These are phyloP conservation scores for Trachymyrmex cornetzi DNA, from an alignment of 1,140 invertebrate genomes.

Conservation along the genomic window DNA sequence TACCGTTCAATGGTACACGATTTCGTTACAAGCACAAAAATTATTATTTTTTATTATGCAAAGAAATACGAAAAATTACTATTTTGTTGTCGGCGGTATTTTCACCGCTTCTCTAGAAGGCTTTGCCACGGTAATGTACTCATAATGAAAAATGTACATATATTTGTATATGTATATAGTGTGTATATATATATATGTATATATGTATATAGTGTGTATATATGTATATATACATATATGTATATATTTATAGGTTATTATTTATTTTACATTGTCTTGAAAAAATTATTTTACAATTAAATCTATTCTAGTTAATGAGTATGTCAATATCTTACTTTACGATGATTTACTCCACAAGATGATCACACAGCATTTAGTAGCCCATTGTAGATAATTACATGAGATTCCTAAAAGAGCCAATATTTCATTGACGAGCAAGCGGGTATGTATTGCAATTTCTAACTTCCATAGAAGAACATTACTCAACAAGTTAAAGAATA, in stretches of 20 bases:
- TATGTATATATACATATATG: neutral
- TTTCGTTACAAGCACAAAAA: too few species aligned
- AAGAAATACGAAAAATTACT: too few species aligned
- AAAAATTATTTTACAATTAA: neutral
- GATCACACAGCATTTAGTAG: neutral
- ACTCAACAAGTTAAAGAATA: neutral
- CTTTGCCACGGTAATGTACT: too few species aligned
- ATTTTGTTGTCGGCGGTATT: too few species aligned
- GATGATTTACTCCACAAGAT: slow-evolving; percentile 25
- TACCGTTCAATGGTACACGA: too few species aligned
- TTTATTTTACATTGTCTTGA: neutral
- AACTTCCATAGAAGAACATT: neutral
- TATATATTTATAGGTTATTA: neutral
- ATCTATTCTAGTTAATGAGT: neutral
- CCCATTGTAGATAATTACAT: slow-evolving; percentile 1
- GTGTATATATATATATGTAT: neutral
- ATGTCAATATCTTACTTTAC: slow-evolving; percentile 29
- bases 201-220: neutral
- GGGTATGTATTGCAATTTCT: neutral
- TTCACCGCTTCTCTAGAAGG: too few species aligned
- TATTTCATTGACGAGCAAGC: neutral
- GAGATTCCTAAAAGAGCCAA: neutral
- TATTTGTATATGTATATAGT: too few species aligned
- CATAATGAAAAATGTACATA: too few species aligned
- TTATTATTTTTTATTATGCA: too few species aligned